Evolutionary conservation across 2,888 invertebrate genomes (phyloP).

Genomic region (Euplagia quadripunctaria): DNA sequence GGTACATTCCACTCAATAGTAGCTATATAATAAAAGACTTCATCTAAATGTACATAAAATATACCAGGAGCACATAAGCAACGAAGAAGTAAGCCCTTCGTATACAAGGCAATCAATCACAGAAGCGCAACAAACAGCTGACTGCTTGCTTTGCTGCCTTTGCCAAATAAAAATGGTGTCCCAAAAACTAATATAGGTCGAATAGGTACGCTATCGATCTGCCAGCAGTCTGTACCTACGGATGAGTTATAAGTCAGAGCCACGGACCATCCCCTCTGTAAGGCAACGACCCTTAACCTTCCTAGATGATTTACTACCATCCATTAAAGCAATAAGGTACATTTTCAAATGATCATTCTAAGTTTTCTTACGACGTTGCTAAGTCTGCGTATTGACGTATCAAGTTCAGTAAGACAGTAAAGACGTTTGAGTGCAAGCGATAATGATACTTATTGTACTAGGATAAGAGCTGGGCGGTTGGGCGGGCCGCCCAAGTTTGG

Average conservation of each 20-base stretch:
- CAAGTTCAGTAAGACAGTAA: slow-evolving; percentile 81
- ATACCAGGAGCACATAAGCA: background rate
- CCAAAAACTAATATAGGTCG: no score
- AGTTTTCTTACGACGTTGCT: slow-evolving; percentile 78
- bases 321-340: slow-evolving; percentile 63
- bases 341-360: slow-evolving; percentile 68
- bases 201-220: slow-evolving; percentile 81
- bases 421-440: slow-evolving; percentile 68
- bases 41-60: background rate
- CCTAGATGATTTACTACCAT: slow-evolving; percentile 49
- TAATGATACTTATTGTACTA: slow-evolving; percentile 71
- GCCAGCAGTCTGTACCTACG: slow-evolving; percentile 73
- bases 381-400: slow-evolving; percentile 73
- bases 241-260: slow-evolving; percentile 80
- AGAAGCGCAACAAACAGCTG: background rate
- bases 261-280: slow-evolving; percentile 63
- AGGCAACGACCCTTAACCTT: slow-evolving; percentile 69
- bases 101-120: background rate
- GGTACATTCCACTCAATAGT: no score
- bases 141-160: background rate
- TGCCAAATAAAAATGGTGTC: slow-evolving; percentile 30
- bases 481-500: slow-evolving; percentile 77
- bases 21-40: background rate
- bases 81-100: background rate
- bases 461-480: slow-evolving; percentile 66